A percentile compares a stretch with the other conserved stretches of the same genome.
Evolutionary conservation across 2,888 invertebrate genomes (phyloP).

Genomic region (Sipha maydis): DNA sequence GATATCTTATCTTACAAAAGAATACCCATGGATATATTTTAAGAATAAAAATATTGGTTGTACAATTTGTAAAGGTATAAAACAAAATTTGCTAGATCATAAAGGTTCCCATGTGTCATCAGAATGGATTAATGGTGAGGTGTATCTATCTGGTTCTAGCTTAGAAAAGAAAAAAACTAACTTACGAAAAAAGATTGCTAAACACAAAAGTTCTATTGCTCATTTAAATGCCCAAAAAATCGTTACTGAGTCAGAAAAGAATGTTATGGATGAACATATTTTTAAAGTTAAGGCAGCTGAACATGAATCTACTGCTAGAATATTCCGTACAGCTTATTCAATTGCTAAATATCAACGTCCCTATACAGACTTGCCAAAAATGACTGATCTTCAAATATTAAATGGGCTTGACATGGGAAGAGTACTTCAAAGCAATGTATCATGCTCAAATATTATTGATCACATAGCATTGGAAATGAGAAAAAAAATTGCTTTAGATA

Average conservation of each 20-base stretch:
- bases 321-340: no score
- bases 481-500: not conserved
- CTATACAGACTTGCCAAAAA: conserved; percentile 16
- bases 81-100: not conserved
- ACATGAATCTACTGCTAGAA: no score
- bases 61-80: not conserved
- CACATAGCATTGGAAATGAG: conserved; percentile 14
- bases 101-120: no score
- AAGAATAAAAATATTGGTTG: conserved; percentile 12
- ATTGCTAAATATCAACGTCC: conserved; percentile 32
- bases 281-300: no score
- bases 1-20: not conserved
- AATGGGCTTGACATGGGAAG: conserved; percentile 29
- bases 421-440: no score
- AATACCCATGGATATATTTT: not conserved
- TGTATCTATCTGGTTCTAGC: no score
- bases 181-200: conserved; percentile 31
- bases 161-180: no score
- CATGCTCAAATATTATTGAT: conserved; percentile 14
- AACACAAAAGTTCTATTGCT: conserved; percentile 19
- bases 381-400: conserved; percentile 10
- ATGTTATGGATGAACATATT: no score
- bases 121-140: no score
- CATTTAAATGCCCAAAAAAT: no score
- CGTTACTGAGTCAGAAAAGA: no score